phyloP scores from a whole-genome alignment of 2,888 invertebrate species.

The Gymnosoma rotundatum region DNA sequence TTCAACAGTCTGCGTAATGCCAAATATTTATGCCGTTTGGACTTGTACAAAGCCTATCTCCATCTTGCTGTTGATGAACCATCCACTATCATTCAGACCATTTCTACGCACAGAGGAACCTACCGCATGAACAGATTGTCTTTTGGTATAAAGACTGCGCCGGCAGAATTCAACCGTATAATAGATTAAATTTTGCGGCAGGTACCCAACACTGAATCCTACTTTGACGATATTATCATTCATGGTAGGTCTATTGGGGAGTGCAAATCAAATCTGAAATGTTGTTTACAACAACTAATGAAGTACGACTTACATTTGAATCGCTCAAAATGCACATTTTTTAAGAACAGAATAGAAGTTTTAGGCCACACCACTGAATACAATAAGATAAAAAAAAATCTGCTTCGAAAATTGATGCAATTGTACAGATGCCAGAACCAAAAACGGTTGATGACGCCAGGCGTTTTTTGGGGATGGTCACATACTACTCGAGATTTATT shows the following conservation, averaged over 20 bases:
- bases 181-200: slow-evolving; percentile 59
- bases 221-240: not conserved
- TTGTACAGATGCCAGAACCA: too few relatives aligned
- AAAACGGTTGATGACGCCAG: too few relatives aligned
- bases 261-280: not conserved
- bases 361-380: too few relatives aligned
- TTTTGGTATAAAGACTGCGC: slow-evolving; percentile 18
- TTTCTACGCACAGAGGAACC: slow-evolving; percentile 43
- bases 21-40: not conserved
- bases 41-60: not conserved
- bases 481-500: too few relatives aligned
- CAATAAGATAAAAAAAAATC: too few relatives aligned
- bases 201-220: not conserved
- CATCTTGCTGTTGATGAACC: too few relatives aligned
- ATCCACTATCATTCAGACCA: not conserved
- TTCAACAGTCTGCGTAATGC: not conserved
- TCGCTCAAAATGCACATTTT: too few relatives aligned
- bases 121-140: slow-evolving; percentile 9
- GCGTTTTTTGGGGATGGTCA: too few relatives aligned
- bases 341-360: too few relatives aligned
- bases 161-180: slow-evolving; percentile 57
- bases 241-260: not conserved
- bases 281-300: not conserved
- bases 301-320: too few relatives aligned
- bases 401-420: too few relatives aligned